Evolutionary conservation across 2,888 invertebrate species (phyloP).

Genomic region (Pyrrhosoma nymphula): DNA sequence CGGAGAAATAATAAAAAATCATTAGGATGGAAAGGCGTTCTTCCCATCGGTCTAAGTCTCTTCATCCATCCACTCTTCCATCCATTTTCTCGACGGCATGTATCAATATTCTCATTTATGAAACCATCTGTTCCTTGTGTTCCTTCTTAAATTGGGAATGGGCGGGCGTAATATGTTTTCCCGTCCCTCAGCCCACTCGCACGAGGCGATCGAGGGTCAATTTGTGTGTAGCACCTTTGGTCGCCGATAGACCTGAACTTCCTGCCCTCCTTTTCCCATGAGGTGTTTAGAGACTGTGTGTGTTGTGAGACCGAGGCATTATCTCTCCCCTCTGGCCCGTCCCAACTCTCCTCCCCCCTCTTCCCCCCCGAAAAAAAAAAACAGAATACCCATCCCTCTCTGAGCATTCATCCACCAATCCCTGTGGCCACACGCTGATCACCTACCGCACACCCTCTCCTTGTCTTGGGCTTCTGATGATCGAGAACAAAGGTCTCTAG

Average conservation of each 20-base stretch:
- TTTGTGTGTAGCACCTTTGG: constrained; percentile 49
- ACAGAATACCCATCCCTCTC: neutral
- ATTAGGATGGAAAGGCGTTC: neutral
- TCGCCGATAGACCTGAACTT: neutral
- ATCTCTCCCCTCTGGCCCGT: neutral
- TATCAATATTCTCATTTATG: constrained; percentile 63
- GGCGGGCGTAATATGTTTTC: constrained; percentile 34
- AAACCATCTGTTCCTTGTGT: constrained; percentile 48
- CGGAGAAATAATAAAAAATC: neutral
- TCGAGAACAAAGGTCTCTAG: too few species aligned
- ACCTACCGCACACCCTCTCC: neutral
- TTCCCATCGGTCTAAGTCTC: neutral
- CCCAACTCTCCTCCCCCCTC: neutral
- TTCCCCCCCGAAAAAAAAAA: neutral
- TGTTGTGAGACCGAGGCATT: neutral
- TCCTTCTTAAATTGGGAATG: constrained; percentile 44
- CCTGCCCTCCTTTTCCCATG: constrained; percentile 29
- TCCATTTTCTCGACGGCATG: constrained; percentile 20
- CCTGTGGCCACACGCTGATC: neutral
- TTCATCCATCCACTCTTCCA: neutral
- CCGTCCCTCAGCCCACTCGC: neutral
- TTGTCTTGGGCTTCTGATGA: too few species aligned
- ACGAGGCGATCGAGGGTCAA: constrained; percentile 13
- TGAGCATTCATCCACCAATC: neutral
- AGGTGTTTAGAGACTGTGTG: neutral